Evolutionary conservation across 2,888 invertebrate species (phyloP).

Genomic region (Sinodicranocentrus sp.): DNA sequence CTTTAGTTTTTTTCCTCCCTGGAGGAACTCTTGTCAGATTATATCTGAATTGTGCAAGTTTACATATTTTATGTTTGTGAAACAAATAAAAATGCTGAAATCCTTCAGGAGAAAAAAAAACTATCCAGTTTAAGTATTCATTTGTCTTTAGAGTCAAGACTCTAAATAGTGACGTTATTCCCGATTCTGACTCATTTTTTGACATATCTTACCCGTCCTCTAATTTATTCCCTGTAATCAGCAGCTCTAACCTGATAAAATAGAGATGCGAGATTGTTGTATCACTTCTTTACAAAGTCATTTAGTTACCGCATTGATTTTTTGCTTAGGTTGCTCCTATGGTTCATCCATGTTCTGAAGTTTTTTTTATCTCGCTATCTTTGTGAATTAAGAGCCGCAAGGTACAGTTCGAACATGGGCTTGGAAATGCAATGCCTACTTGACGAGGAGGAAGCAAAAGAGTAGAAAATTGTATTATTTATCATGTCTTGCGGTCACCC

Average conservation of each 20-base stretch:
- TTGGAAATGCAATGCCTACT: neutral
- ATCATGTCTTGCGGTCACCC: constrained; percentile 39
- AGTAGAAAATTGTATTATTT: constrained; percentile 1
- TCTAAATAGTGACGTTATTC: neutral
- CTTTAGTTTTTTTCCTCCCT: neutral
- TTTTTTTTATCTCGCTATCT: neutral
- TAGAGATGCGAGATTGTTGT: no score
- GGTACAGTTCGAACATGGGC: constrained; percentile 1
- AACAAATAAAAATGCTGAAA: neutral
- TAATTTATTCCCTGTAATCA: neutral
- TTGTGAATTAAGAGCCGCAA: constrained; percentile 8
- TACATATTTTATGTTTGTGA: neutral
- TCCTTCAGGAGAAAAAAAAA: neutral
- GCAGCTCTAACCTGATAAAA: no score
- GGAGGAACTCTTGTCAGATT: neutral
- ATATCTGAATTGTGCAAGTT: neutral
- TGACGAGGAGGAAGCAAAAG: neutral
- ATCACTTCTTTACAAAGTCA: neutral
- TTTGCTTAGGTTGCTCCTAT: neutral
- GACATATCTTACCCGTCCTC: constrained; percentile 11
- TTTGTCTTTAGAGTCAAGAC: neutral
- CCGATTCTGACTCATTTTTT: constrained; percentile 42
- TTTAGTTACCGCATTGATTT: neutral
- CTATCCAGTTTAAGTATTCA: neutral
- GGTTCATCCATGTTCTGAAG: neutral